Conservation (phyloP, 2,888 invertebrate species). For the Ichneumoninae sp. region DNA sequence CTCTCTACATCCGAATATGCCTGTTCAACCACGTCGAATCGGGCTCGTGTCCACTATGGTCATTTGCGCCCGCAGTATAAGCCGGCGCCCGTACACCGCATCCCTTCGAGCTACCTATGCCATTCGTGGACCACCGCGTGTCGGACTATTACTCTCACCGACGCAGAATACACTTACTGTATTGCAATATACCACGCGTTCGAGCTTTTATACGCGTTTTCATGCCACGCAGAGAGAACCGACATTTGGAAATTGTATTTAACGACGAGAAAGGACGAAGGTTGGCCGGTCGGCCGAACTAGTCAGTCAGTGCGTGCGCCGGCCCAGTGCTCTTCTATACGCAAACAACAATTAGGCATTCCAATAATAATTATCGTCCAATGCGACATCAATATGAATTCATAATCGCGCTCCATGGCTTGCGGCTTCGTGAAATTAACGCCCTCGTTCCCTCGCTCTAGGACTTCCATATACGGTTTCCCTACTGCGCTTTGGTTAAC, state of each 20-base stretch:
- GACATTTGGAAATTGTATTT: conserved; percentile 73
- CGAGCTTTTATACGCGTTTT: conserved; percentile 45
- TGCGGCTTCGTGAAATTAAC: conserved; percentile 69
- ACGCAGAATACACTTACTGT: conserved; percentile 46
- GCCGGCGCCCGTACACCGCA: conserved; percentile 8
- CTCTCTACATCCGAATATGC: conserved; percentile 46
- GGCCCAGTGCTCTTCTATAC: conserved; percentile 33
- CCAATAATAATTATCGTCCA: conserved; percentile 76
- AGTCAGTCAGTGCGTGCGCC: conserved; percentile 13
- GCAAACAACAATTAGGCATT: conserved; percentile 78
- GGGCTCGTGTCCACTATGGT: conserved; percentile 42
- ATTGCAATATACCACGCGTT: conserved; percentile 56
- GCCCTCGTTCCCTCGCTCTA: conserved; percentile 8
- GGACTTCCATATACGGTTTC: background rate
- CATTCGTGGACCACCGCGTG: background rate
- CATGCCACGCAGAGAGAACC: conserved; percentile 53
- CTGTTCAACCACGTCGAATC: conserved; percentile 61
- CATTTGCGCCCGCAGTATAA: conserved; percentile 32
- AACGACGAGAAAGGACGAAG: conserved; percentile 66
- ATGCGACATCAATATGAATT: conserved; percentile 76
- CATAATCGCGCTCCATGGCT: conserved; percentile 67
- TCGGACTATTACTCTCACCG: conserved; percentile 13
- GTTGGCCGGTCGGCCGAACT: conserved; percentile 16
- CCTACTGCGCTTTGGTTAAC: conserved; percentile 4
- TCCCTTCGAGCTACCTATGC: conserved; percentile 20